Evolutionary conservation across 92 coral and sea anemone species (phyloP).

Genomic region (Phenganax subtilis): DNA sequence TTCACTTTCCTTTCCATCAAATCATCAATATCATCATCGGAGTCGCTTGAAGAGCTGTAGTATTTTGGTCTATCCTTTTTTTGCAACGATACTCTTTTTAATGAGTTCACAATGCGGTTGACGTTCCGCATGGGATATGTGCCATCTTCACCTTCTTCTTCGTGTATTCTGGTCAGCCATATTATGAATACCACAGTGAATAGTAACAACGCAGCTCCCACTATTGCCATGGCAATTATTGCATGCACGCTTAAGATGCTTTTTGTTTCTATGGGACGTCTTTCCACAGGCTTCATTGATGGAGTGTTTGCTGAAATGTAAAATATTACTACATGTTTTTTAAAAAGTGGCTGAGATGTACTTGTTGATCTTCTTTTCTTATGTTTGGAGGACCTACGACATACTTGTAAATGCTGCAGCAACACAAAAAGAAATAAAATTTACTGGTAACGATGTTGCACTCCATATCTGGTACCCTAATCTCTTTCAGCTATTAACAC

Average conservation of each 20-base stretch:
- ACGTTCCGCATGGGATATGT: slow-evolving; percentile 46
- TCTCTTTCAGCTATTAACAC: too few relatives aligned
- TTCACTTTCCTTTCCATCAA: slow-evolving; percentile 36
- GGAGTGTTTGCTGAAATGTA: slow-evolving; percentile 1
- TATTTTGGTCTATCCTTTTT: slow-evolving; percentile 48
- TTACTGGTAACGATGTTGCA: too few relatives aligned
- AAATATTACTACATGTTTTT: slow-evolving; percentile 5
- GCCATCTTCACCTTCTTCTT: slow-evolving; percentile 46
- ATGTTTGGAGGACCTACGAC: too few relatives aligned
- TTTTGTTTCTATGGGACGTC: slow-evolving; percentile 28
- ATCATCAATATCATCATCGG: slow-evolving; percentile 46
- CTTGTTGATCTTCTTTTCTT: too few relatives aligned
- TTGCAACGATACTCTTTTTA: slow-evolving; percentile 75
- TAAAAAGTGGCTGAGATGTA: neutral
- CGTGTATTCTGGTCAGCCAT: slow-evolving; percentile 53
- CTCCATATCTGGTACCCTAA: too few relatives aligned
- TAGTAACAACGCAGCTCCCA: slow-evolving; percentile 52
- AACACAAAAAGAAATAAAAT: too few relatives aligned
- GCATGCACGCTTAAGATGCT: slow-evolving; percentile 43
- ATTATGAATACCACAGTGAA: slow-evolving; percentile 55
- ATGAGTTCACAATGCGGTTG: slow-evolving; percentile 71
- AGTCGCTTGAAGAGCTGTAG: slow-evolving; percentile 44
- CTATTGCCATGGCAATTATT: slow-evolving; percentile 45
- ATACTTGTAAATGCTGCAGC: too few relatives aligned
- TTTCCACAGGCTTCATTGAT: neutral